Evolutionary conservation across 1,140 invertebrate genomes (phyloP).

Genomic region (Sarcophaga peregrina): DNA sequence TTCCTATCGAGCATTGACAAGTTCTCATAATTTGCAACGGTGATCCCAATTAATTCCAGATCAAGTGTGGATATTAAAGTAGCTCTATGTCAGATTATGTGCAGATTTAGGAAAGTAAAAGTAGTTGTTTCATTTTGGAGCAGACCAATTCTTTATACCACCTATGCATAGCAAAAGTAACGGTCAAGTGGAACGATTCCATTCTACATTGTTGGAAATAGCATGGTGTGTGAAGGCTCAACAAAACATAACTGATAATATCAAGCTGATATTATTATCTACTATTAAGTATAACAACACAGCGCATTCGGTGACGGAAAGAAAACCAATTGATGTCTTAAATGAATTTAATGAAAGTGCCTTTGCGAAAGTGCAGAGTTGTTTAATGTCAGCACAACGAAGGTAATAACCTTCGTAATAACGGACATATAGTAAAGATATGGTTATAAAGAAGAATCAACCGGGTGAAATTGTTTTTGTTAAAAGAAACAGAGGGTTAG

Average conservation of each 20-base stretch:
- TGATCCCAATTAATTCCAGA: slow-evolving; percentile 28
- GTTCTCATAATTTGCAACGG: slow-evolving; percentile 26
- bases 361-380: not conserved
- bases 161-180: slow-evolving; percentile 27
- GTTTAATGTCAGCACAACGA: no score
- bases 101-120: slow-evolving; percentile 26
- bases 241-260: slow-evolving; percentile 6
- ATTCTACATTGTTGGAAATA: slow-evolving; percentile 28
- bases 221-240: slow-evolving; percentile 33
- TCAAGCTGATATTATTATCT: slow-evolving; percentile 26
- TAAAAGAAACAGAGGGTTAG: slow-evolving; percentile 26
- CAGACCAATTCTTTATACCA: slow-evolving; percentile 35
- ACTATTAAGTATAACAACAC: slow-evolving; percentile 37
- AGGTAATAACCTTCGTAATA: no score
- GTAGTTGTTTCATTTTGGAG: slow-evolving; percentile 8
- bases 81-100: slow-evolving; percentile 6
- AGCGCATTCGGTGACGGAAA: slow-evolving; percentile 37
- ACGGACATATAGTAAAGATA: no score
- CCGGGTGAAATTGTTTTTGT: slow-evolving; percentile 37
- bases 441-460: no score
- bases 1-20: slow-evolving; percentile 37
- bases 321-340: slow-evolving; percentile 2
- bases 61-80: slow-evolving; percentile 34
- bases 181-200: slow-evolving; percentile 34
- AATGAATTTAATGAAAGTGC: not conserved